Base-by-base conservation (phyloP, 2,888 invertebrate genomes). In the Eupeodes latifasciatus region DNA sequence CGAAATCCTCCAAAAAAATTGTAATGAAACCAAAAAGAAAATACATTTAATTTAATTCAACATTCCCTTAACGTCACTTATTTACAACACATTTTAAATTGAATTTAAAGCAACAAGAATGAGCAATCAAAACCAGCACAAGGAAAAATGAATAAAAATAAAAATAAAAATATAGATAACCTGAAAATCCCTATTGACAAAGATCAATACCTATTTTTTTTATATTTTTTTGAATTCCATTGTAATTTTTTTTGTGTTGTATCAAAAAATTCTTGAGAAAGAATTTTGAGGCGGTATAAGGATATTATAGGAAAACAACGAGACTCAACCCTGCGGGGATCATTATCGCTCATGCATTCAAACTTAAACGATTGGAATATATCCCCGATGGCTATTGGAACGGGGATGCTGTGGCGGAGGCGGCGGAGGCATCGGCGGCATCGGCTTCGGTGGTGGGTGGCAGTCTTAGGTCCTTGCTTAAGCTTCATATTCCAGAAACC, bases 301-400 rank as follows among this genome's bases (percentile, higher is more conserved):
- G 16, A 11, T 40, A 40, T 40, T 40, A 40, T 40, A 40, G 16
- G 19, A 36, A 51, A 19, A 16, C 44, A 59, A 12, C 57, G 62
- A 55, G 77, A 55, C 16, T 40, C 51, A 67, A 55, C 79, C 83
- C 72, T 77, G 19, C 59, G 67, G 80, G 83, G 80, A 80, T 87
- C 83, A 87, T 87, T 87, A 84, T 84, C 84, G 76, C 76, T 84
- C 55, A 61, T 80, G 76, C 81, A 84, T 80, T 80, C 77, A 74
- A 84, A 81, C 55, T 64, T 80, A 72, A 83, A 83, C 80, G 83
- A 80, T 72, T 55, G 12, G 61, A 83, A 82, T 81, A 40, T 66
- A 69, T 75, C 74, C 61, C n/a, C 16, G 14, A 36, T 36, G 69
- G 19, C 64, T 0, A 16, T 44, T 27, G 3, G 27, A 27, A 27